Conservation (phyloP, 2,113 vertebrate species). For the Ammodramus savannarum region DNA sequence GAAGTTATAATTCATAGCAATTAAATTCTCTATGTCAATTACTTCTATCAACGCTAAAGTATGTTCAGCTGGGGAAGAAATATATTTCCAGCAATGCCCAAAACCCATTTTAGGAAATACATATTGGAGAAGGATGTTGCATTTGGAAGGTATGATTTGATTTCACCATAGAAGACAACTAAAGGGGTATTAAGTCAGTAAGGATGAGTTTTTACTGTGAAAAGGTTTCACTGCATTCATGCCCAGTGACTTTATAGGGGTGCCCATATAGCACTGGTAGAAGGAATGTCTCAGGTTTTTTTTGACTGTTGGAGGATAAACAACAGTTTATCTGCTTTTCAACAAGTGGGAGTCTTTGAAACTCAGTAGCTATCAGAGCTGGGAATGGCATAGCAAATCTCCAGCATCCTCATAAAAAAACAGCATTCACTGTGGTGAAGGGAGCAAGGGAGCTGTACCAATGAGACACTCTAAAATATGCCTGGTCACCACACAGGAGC, state of each 20-base stretch:
- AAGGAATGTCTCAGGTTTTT: not conserved
- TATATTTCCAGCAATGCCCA: not conserved
- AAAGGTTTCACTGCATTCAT: not conserved
- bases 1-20: not conserved
- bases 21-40: not conserved
- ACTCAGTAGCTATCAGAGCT: not conserved
- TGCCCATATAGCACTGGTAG: not conserved
- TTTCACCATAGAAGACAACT: not conserved
- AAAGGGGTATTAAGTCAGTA: not conserved
- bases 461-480: accelerated
- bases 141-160: not conserved
- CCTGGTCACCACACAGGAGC: not conserved
- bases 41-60: not conserved
- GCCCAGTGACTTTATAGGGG: not conserved
- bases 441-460: not conserved
- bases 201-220: not conserved
- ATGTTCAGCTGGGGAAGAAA: not conserved
- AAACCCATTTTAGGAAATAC: not conserved
- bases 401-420: not conserved
- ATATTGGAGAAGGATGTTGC: not conserved
- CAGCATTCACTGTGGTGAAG: not conserved
- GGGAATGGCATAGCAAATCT: not conserved
- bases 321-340: too few relatives aligned
- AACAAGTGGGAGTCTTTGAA: not conserved
- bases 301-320: not conserved